Base-by-base conservation (phyloP, 1,140 invertebrate genomes). In the Belonocnema kinseyi region DNA sequence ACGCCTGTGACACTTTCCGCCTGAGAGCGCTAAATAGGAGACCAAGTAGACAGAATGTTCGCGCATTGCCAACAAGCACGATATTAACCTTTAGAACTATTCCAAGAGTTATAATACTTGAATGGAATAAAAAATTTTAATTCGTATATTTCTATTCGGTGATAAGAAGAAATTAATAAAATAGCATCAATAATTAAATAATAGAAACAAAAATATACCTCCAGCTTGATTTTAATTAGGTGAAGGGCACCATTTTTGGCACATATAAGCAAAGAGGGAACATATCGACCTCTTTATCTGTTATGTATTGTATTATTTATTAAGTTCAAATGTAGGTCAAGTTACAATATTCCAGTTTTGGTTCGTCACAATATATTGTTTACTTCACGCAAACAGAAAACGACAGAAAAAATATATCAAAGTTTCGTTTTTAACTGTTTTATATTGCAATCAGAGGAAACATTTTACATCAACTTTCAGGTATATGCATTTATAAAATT, bases 171-270 rank as follows among this genome's bases (percentile, higher is more conserved):
- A 66, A 14, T 10, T 16, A 16, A 33, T 13, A 17, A 5, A 66
- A 40, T 40, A 16, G 3, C 14, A 26, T 33, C 16, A 40, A 26
- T 26, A 66, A n/a, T 16, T 16, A 40, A 66, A 46, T 40, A 26
- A n/a, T 66, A 66, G 40, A 66, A 66, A 66, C 26, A 40, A n/a
- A 66, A 46, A 66, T n/a, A 66, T 16, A 13, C n/a, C n/a, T 40
- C 40, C 5, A 66, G 33, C 61, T 66, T 40, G n/a, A 66, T 66
- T 26, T n/a, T 66, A 66, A 66, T 66, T n/a, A 40, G 61, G 61
- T 66, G 61, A 40, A 26, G 61, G 61, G 46, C 61, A n/a, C 61
- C 46, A 46, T 66, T 40, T 66, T 66, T 66, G 61, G 61, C 61
- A 66, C 26, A 14, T 14, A 26, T 16, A 46, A 66, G 46, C 21